Percentiles rank a stretch among this genome's conserved stretches.
Evolutionary conservation across 2,888 invertebrate species (phyloP).

Genomic region (Fissipunctia ypsillon): DNA sequence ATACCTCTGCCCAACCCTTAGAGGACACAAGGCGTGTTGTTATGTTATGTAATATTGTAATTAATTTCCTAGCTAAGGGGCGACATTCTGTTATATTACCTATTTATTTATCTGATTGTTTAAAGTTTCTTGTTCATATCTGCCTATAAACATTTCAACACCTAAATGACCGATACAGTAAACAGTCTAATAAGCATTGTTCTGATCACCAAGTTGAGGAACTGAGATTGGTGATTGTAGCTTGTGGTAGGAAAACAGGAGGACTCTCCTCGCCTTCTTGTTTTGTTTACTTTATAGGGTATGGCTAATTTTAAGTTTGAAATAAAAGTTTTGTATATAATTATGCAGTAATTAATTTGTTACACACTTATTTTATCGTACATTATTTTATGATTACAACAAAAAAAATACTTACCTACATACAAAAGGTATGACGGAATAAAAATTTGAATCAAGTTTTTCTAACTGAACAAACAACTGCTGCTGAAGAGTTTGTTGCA

Average conservation of each 20-base stretch:
- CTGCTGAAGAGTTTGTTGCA: neutral
- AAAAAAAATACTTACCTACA: neutral
- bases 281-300: neutral
- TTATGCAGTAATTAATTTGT: neutral
- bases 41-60: neutral
- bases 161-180: too few species aligned
- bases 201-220: neutral
- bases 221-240: neutral
- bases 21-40: too few species aligned
- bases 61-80: neutral
- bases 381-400: neutral
- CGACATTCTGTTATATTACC: neutral
- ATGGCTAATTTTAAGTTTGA: neutral
- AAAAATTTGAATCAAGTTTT: neutral
- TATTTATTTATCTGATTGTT: neutral
- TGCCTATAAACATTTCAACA: neutral
- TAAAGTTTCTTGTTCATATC: neutral
- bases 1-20: too few species aligned
- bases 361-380: too few species aligned
- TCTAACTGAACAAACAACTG: neutral
- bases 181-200: neutral
- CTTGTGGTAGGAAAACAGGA: neutral
- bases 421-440: neutral
- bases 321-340: slow-evolving; percentile 17
- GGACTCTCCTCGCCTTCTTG: neutral